These are phyloP conservation scores for Parnassius glacialis DNA, from an alignment of 2,888 invertebrate genomes.

Conservation along the genomic window DNA sequence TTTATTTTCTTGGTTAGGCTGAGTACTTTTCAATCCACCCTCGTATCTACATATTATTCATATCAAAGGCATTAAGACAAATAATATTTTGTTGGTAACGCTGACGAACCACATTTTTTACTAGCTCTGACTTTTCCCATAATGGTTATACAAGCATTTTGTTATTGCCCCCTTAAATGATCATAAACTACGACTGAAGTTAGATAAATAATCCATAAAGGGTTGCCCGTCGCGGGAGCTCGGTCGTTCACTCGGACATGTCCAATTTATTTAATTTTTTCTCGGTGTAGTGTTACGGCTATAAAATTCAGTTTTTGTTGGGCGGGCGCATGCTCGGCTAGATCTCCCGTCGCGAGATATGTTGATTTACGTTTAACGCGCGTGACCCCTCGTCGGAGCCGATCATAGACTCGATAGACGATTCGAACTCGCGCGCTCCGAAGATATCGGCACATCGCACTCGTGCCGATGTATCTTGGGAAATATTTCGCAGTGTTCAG, in stretches of 20 bases:
- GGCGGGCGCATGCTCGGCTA: conserved; percentile 69
- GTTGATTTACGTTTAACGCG: conserved; percentile 81
- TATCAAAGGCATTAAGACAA: too few relatives aligned
- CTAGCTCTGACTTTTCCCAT: conserved; percentile 4
- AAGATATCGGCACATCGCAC: conserved; percentile 76
- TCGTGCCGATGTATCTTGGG: conserved; percentile 76
- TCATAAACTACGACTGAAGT: conserved; percentile 22
- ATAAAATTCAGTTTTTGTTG: conserved; percentile 78
- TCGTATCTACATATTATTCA: too few relatives aligned
- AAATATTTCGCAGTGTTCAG: conserved; percentile 70
- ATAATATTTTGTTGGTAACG: background rate
- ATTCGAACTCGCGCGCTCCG: conserved; percentile 71
- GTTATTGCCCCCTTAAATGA: conserved; percentile 26
- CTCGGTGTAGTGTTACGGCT: conserved; percentile 73
- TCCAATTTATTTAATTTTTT: conserved; percentile 75
- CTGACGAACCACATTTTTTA: conserved; percentile 7
- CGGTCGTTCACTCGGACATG: conserved; percentile 63
- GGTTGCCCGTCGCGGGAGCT: conserved; percentile 46
- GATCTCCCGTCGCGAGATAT: conserved; percentile 80
- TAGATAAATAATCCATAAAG: conserved; percentile 37
- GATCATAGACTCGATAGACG: conserved; percentile 79
- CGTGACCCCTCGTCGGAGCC: conserved; percentile 76
- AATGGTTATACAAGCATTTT: conserved; percentile 16
- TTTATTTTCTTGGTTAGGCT: too few relatives aligned
- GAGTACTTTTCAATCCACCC: too few relatives aligned